phyloP scores from a whole-genome alignment of 2,113 vertebrate genomes.

The Cyanistes caeruleus region DNA sequence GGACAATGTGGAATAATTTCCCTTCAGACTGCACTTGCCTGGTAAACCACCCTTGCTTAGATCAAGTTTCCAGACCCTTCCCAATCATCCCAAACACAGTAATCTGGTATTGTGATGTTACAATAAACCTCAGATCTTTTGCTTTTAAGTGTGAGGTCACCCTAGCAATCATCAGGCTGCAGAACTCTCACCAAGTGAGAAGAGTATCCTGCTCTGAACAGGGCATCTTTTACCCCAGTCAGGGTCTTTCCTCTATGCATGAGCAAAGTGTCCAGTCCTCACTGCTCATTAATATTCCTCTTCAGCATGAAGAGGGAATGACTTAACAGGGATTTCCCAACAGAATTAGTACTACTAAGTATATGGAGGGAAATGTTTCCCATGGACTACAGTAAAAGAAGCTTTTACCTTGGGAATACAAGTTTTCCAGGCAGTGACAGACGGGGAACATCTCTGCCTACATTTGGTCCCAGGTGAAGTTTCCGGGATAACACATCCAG shows the following conservation, averaged over 20 bases:
- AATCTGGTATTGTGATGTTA: not conserved
- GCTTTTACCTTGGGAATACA: slow-evolving; percentile 93
- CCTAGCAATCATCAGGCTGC: not conserved
- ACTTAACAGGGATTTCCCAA: not conserved
- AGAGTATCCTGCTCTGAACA: not conserved
- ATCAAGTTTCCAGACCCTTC: not conserved
- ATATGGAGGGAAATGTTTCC: not conserved
- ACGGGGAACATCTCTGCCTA: slow-evolving; percentile 94
- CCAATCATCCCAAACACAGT: not conserved
- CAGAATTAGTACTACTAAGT: too few species aligned
- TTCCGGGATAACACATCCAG: slow-evolving; percentile 96
- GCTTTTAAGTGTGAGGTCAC: not conserved
- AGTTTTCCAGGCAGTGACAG: slow-evolving; percentile 96
- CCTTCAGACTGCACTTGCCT: not conserved
- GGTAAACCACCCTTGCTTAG: not conserved
- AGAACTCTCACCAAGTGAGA: not conserved
- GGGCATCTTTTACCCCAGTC: not conserved
- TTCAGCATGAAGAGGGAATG: not conserved
- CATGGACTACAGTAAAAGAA: not conserved
- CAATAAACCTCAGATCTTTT: not conserved
- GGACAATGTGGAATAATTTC: not conserved
- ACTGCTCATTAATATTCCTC: not conserved
- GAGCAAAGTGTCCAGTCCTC: not conserved
- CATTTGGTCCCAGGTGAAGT: slow-evolving; percentile 92
- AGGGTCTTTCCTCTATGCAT: not conserved